A percentile compares a stretch with the other conserved stretches of the same genome.
These are phyloP conservation scores for Andricus grossulariae DNA, from an alignment of 1,140 invertebrate genomes.

Conservation along the genomic window DNA sequence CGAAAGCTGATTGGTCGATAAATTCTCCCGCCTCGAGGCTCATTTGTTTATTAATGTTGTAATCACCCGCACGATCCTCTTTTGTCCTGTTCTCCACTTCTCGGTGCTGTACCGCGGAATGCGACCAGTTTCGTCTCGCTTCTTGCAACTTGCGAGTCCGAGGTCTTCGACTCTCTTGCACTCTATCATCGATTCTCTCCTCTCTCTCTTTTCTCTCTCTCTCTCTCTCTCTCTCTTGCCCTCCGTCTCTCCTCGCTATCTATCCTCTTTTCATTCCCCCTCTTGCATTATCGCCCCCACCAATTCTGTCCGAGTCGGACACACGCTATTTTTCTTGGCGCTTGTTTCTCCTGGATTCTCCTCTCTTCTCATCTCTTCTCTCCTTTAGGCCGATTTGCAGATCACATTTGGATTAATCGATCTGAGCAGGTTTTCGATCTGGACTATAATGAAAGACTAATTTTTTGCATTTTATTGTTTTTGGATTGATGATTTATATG, in stretches of 20 bases:
- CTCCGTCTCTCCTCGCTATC: constrained; percentile 47
- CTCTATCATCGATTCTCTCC: constrained; percentile 53
- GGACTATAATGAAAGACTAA: too few relatives aligned
- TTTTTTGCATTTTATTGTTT: too few relatives aligned
- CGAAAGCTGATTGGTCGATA: constrained; percentile 65
- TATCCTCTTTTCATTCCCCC: constrained; percentile 51
- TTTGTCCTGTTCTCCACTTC: constrained; percentile 68
- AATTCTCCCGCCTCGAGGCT: constrained; percentile 70
- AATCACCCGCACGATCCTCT: constrained; percentile 74
- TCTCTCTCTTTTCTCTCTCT: constrained; percentile 46
- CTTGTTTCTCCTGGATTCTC: not conserved
- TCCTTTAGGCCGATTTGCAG: too few relatives aligned
- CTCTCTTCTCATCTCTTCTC: too few relatives aligned
- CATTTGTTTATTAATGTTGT: constrained; percentile 77
- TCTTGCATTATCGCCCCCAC: constrained; percentile 10
- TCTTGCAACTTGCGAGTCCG: constrained; percentile 52
- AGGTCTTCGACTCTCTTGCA: constrained; percentile 53
- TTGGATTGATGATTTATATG: too few relatives aligned
- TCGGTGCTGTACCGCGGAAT: constrained; percentile 63
- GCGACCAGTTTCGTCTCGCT: constrained; percentile 69
- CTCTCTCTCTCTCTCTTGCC: constrained; percentile 41
- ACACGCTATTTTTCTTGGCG: not conserved
- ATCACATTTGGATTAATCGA: too few relatives aligned
- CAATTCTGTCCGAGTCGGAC: constrained; percentile 4
- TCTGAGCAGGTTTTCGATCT: too few relatives aligned